Evolutionary conservation across 1,140 invertebrate genomes (phyloP), one percentile per base, ranked within the genome.

Genomic region (Trichoplusia ni): DNA sequence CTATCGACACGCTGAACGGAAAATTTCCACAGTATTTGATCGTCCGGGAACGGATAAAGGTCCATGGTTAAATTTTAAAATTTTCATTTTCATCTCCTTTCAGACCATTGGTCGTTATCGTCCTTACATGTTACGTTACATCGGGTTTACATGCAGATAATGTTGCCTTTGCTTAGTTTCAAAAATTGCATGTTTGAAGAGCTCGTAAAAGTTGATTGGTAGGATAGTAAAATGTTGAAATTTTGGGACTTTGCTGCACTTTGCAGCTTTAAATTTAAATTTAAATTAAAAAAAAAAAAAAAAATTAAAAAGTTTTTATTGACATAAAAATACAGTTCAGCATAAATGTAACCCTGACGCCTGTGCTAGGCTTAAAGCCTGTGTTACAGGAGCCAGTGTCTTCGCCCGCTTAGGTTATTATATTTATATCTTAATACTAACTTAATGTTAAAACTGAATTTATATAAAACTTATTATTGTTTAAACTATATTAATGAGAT

Each of bases 11-110:
- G 35, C 18, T 29, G 31, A 60, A 40, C 40, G 64, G 33, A 44
- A 49, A 61, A 61, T 67, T 61, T 54, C 58, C 47, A 42, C 19
- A 42, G 64, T 67, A 61, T 67, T 67, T 67, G 64, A 60, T 54
- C 64, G 58, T 5, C n/a, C 37, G 46, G 47, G 47, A 46, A 58
- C 40, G 47, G 23, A 38, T 38, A 38, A 51, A 49, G 59, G 56
- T 37, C 33, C 46, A 51, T 13, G 21, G 35, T 19, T 38, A 51
- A 62, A 49, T 62, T 62, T 51, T 51, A 62, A 62, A 62, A 60
- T 62, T 62, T 25, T 62, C 59, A 62, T 51, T 62, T 40, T 29
- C 9, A 51, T 40, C 59, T 40, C 29, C 33, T 51, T 62, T 38
- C 33, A 14, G 13, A 16, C 38, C 11, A 37, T 47, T 47, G 6